These are phyloP conservation scores for Macroramphosus scolopax DNA, from an alignment of 2,797 vertebrate species.

Conservation along the genomic window DNA sequence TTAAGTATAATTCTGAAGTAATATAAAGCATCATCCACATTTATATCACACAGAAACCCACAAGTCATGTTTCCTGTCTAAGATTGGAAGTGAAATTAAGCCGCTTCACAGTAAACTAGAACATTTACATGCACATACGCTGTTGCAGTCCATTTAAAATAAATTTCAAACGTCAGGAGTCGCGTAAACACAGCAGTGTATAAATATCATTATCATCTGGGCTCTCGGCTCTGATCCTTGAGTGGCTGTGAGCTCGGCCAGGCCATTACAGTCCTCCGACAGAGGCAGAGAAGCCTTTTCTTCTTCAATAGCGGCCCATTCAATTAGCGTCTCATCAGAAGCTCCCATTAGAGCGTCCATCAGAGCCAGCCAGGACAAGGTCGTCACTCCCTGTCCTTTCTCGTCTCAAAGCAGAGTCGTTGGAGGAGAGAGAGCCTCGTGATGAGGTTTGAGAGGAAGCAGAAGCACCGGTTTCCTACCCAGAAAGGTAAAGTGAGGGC, in stretches of 20 bases:
- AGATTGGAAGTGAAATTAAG: slow-evolving; percentile 15
- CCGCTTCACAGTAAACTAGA: no score
- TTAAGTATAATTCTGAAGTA: no score
- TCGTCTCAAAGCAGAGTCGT: slow-evolving; percentile 21
- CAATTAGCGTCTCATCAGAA: slow-evolving; percentile 61
- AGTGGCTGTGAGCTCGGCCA: slow-evolving; percentile 33
- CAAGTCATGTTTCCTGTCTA: slow-evolving; percentile 5
- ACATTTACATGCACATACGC: no score
- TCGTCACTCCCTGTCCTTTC: slow-evolving; percentile 28
- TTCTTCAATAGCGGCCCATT: slow-evolving; percentile 41
- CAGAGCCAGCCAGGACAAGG: slow-evolving; percentile 49
- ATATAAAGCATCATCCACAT: no score
- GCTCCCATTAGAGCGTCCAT: slow-evolving; percentile 59
- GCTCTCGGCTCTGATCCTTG: slow-evolving; percentile 26
- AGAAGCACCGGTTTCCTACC: slow-evolving; percentile 9
- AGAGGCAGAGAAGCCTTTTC: slow-evolving; percentile 40
- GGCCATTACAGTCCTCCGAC: slow-evolving; percentile 48
- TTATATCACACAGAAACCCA: no score
- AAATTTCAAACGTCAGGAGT: slow-evolving; percentile 25
- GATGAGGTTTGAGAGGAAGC: slow-evolving; percentile 41
- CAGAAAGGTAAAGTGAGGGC: slow-evolving; percentile 27
- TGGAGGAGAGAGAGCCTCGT: slow-evolving; percentile 1
- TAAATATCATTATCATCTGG: slow-evolving; percentile 7
- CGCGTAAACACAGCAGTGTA: slow-evolving; percentile 13
- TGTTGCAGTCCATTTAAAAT: slow-evolving; percentile 23